These are phyloP conservation scores for Hermaeophaga mercurialis DNA, from an alignment of 2,888 invertebrate species.

Conservation along the genomic window DNA sequence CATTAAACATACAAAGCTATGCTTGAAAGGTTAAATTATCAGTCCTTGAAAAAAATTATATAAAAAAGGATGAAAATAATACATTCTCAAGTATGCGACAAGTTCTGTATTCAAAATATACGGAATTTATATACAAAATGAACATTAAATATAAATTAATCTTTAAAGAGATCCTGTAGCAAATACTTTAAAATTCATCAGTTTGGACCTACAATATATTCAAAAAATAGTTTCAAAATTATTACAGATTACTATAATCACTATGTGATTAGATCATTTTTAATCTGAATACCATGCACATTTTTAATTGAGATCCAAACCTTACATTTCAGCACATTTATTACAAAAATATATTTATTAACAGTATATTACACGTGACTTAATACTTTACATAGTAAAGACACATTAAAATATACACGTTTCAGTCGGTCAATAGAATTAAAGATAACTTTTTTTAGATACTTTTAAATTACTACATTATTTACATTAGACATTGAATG, in stretches of 20 bases:
- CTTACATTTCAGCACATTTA: not conserved
- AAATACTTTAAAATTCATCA: not conserved
- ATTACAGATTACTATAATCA: too few species aligned
- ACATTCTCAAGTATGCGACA: conserved; percentile 2
- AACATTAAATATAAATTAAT: conserved; percentile 26
- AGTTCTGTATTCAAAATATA: conserved; percentile 4
- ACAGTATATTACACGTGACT: conserved; percentile 31
- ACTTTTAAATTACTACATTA: too few species aligned
- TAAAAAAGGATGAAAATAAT: conserved; percentile 33
- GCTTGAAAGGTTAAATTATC: conserved; percentile 31
- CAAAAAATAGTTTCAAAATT: too few species aligned
- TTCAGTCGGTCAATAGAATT: conserved; percentile 23
- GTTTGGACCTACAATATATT: too few species aligned
- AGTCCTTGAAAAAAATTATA: conserved; percentile 39
- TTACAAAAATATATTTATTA: conserved; percentile 1
- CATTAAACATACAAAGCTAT: conserved; percentile 22
- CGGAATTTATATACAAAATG: conserved; percentile 14
- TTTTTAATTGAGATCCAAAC: too few species aligned
- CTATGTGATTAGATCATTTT: too few species aligned
- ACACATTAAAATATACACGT: conserved; percentile 15
- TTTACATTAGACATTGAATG: too few species aligned
- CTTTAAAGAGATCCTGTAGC: conserved; percentile 8
- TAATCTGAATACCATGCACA: too few species aligned
- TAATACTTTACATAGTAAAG: conserved; percentile 39
- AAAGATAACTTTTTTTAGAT: too few species aligned